Conservation (phyloP, 2,888 invertebrate species). For the Platynereis dumerilii region DNA sequence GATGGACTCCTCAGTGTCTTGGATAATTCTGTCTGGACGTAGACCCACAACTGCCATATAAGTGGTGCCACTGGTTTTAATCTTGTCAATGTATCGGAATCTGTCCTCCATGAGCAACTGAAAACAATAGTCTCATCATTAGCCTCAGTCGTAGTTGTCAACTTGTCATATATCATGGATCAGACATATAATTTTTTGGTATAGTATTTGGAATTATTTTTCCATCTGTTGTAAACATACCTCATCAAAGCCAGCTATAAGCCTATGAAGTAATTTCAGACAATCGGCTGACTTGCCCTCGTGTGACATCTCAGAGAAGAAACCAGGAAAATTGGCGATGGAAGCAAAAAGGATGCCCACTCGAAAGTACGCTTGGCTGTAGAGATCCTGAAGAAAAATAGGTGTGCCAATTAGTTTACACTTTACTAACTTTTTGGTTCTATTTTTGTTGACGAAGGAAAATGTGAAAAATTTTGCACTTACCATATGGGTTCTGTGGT, state of each 20-base stretch:
- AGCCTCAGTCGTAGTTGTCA: background rate
- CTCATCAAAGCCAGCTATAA: slow-evolving; percentile 93
- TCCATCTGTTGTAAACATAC: slow-evolving; percentile 63
- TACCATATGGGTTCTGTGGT: slow-evolving; percentile 24
- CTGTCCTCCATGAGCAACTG: slow-evolving; percentile 83
- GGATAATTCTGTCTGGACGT: slow-evolving; percentile 75
- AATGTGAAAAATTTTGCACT: background rate
- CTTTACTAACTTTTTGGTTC: too few relatives aligned
- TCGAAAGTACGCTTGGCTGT: slow-evolving; percentile 89
- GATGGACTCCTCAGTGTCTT: slow-evolving; percentile 72
- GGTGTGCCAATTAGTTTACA: background rate
- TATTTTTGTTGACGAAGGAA: too few relatives aligned
- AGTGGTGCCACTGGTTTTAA: slow-evolving; percentile 90
- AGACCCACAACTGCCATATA: slow-evolving; percentile 93
- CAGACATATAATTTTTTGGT: too few relatives aligned
- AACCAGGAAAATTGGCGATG: slow-evolving; percentile 92
- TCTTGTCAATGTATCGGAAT: slow-evolving; percentile 88
- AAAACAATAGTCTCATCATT: slow-evolving; percentile 1
- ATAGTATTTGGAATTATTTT: too few relatives aligned
- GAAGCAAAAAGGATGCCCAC: slow-evolving; percentile 92
- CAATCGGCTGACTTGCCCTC: slow-evolving; percentile 92
- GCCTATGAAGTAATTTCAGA: slow-evolving; percentile 84
- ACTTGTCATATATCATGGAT: background rate
- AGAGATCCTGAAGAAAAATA: slow-evolving; percentile 75
- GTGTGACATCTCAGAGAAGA: slow-evolving; percentile 90